These are phyloP conservation scores for Danio albolineatus DNA, from an alignment of 2,797 vertebrate genomes.

Conservation along the genomic window DNA sequence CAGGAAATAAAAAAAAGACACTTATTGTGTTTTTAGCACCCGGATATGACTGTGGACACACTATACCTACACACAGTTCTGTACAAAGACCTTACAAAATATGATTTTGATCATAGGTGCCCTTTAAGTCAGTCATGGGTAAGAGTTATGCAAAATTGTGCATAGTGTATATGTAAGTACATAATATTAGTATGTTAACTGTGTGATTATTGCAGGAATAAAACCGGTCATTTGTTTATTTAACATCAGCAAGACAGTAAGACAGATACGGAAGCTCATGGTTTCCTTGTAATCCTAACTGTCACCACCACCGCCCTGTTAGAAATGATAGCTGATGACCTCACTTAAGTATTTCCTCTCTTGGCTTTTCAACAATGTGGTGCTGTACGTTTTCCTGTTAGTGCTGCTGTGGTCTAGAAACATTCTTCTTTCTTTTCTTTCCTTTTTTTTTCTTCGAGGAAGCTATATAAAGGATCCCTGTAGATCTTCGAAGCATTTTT, in stretches of 20 bases:
- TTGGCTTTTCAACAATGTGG: slow-evolving; percentile 68
- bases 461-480: slow-evolving; percentile 61
- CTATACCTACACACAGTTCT: too few species aligned
- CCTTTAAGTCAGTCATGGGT: neutral
- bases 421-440: slow-evolving; percentile 54
- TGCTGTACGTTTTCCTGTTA: slow-evolving; percentile 72
- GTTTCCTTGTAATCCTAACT: slow-evolving; percentile 46
- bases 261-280: slow-evolving; percentile 24
- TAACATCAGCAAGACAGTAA: neutral
- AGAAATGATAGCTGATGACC: slow-evolving; percentile 41
- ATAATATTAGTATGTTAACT: too few species aligned
- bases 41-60: too few species aligned
- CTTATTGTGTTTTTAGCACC: too few species aligned
- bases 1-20: too few species aligned
- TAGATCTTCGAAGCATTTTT: slow-evolving; percentile 39
- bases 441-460: slow-evolving; percentile 41
- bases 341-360: slow-evolving; percentile 40
- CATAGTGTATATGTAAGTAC: slow-evolving; percentile 15
- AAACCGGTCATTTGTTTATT: neutral
- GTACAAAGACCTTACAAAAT: too few species aligned
- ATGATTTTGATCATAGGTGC: too few species aligned
- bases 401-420: slow-evolving; percentile 69
- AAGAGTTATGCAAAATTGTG: neutral
- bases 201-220: neutral
- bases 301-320: slow-evolving; percentile 28